Conservation (phyloP, 2,113 vertebrate genomes). For the Halcyon malimbica region DNA sequence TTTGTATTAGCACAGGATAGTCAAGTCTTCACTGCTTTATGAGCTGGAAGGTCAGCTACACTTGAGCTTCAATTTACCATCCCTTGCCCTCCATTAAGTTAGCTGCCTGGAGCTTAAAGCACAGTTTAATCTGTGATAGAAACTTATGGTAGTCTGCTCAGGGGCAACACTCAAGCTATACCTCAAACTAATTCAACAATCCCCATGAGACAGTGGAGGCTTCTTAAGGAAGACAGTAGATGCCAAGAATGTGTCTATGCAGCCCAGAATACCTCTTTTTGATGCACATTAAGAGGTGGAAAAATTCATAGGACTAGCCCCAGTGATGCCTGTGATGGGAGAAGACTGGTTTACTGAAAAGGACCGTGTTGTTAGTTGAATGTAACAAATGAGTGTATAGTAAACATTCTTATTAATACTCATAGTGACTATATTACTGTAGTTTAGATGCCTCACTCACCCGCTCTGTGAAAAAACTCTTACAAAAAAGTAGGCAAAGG, state of each 20-base stretch:
- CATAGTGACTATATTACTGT: background rate
- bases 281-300: background rate
- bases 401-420: background rate
- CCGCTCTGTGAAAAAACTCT: background rate
- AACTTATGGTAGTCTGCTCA: slow-evolving; percentile 50
- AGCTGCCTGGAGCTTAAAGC: slow-evolving; percentile 55
- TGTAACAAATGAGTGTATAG: background rate
- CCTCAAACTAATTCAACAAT: slow-evolving; percentile 19
- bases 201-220: background rate
- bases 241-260: slow-evolving; percentile 15
- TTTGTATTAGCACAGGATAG: background rate
- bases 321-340: background rate
- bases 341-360: background rate
- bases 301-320: background rate
- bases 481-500: background rate
- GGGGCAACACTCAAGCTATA: slow-evolving; percentile 44
- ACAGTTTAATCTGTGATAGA: slow-evolving; percentile 53
- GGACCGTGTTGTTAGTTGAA: background rate
- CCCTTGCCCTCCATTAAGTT: slow-evolving; percentile 54
- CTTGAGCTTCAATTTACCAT: slow-evolving; percentile 61
- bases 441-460: background rate
- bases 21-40: slow-evolving; percentile 41
- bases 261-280: background rate
- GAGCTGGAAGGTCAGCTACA: slow-evolving; percentile 59
- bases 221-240: background rate